Evolutionary conservation across 2,888 invertebrate species (phyloP).

Genomic region (Itoplectis maculator): DNA sequence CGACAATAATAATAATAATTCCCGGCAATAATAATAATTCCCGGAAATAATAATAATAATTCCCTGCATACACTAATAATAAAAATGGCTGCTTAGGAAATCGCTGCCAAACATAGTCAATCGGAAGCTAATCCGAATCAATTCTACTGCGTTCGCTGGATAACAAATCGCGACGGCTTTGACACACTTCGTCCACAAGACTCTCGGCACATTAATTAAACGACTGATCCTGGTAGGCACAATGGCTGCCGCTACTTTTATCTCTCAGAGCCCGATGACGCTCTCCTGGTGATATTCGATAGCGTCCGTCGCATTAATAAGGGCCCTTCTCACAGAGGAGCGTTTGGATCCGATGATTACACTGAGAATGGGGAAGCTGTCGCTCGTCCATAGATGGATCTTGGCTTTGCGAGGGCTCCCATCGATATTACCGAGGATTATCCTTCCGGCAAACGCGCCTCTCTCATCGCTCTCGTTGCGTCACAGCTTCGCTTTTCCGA

Average conservation of each 20-base stretch:
- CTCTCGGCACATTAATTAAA: conserved; percentile 30
- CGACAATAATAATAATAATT: no score
- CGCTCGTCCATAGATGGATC: conserved; percentile 38
- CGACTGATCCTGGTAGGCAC: conserved; percentile 20
- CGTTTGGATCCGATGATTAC: conserved; percentile 46
- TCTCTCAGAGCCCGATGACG: background rate
- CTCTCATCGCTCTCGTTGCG: conserved; percentile 21
- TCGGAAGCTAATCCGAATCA: background rate
- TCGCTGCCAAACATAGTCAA: no score
- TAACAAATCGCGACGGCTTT: background rate
- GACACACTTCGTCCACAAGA: background rate
- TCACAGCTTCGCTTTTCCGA: conserved; percentile 25
- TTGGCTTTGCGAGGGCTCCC: conserved; percentile 39
- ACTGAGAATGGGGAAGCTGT: conserved; percentile 30
- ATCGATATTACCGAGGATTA: conserved; percentile 70
- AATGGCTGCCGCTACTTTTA: conserved; percentile 7
- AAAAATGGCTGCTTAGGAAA: no score
- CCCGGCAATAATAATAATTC: background rate
- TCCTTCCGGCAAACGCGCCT: conserved; percentile 64
- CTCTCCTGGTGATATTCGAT: conserved; percentile 13
- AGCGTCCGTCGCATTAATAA: conserved; percentile 27
- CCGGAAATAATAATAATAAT: no score
- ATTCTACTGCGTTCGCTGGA: background rate
- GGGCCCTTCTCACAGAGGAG: conserved; percentile 7
- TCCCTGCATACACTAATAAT: no score